phyloP scores from a whole-genome alignment of 2,797 vertebrate genomes.

The Enteromius mattozi region DNA sequence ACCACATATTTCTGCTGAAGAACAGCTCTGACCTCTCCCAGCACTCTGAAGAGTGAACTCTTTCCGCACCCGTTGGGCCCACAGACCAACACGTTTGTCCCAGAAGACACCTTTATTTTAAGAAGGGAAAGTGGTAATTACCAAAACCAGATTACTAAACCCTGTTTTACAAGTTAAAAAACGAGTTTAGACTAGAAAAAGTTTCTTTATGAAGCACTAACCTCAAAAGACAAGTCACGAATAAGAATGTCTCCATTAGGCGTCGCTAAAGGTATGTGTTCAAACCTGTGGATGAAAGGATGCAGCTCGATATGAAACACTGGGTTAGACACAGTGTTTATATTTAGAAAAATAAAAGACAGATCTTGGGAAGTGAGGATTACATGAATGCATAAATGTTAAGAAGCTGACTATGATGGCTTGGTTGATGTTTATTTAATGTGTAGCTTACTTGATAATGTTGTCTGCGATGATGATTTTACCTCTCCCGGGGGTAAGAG shows the following conservation, averaged over 20 bases:
- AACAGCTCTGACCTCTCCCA: slow-evolving; percentile 87
- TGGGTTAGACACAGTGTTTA: neutral
- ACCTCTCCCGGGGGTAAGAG: slow-evolving; percentile 86
- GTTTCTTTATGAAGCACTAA: slow-evolving; percentile 63
- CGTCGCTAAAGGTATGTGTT: slow-evolving; percentile 91
- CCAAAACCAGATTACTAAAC: slow-evolving; percentile 2
- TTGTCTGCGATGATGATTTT: slow-evolving; percentile 87
- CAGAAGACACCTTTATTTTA: slow-evolving; percentile 80
- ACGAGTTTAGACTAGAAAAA: neutral
- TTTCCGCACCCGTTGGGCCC: slow-evolving; percentile 90
- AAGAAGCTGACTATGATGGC: neutral
- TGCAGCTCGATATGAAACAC: slow-evolving; percentile 12
- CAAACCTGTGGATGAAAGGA: slow-evolving; percentile 83
- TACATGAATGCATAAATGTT: neutral
- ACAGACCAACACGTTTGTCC: slow-evolving; percentile 87
- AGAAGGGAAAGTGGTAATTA: neutral
- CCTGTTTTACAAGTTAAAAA: neutral
- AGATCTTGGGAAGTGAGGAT: neutral
- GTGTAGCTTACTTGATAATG: slow-evolving; percentile 87
- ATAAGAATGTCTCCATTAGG: slow-evolving; percentile 96
- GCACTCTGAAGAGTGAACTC: slow-evolving; percentile 87
- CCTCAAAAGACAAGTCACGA: slow-evolving; percentile 92
- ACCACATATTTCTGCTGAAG: neutral
- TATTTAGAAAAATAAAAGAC: neutral
- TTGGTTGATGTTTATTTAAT: neutral